phyloP scores from a whole-genome alignment of 1,140 invertebrate genomes.

The Monochamus saltuarius region DNA sequence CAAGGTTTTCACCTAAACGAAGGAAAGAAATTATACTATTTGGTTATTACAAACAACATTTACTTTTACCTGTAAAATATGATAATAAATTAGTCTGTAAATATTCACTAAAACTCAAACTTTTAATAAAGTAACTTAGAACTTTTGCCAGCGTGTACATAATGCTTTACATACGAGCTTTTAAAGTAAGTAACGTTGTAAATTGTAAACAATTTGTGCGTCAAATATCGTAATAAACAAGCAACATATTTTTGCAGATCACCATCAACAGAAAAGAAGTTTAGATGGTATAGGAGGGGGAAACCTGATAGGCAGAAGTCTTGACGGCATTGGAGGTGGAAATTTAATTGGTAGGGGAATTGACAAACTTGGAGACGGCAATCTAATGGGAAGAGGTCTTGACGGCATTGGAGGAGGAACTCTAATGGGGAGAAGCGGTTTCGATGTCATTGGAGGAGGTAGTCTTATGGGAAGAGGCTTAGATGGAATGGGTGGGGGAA shows the following conservation, averaged over 20 bases:
- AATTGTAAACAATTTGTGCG: background rate
- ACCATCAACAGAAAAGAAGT: background rate
- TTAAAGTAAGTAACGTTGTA: background rate
- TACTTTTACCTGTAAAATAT: too few species aligned
- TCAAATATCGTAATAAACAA: background rate
- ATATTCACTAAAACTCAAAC: too few species aligned
- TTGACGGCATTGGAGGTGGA: conserved; percentile 27
- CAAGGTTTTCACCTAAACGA: too few species aligned
- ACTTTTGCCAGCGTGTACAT: too few species aligned
- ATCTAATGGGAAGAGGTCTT: conserved; percentile 10
- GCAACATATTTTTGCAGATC: background rate
- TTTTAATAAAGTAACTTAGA: background rate
- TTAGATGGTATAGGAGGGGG: background rate
- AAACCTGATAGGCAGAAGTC: background rate
- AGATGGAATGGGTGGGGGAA: conserved; percentile 27
- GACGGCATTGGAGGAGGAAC: conserved; percentile 28
- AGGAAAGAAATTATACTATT: too few species aligned
- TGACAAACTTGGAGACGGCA: conserved; percentile 25
- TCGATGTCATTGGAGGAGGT: conserved; percentile 25
- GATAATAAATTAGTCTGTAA: too few species aligned
- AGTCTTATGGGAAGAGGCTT: conserved; percentile 13
- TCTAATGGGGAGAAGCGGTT: conserved; percentile 17
- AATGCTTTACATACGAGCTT: background rate
- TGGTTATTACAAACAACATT: too few species aligned
- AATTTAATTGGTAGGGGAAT: conserved; percentile 12